Evolutionary conservation across 2,113 vertebrate genomes (phyloP), one percentile per base, ranked within the genome.

Genomic region (Copsychus sechellarum): DNA sequence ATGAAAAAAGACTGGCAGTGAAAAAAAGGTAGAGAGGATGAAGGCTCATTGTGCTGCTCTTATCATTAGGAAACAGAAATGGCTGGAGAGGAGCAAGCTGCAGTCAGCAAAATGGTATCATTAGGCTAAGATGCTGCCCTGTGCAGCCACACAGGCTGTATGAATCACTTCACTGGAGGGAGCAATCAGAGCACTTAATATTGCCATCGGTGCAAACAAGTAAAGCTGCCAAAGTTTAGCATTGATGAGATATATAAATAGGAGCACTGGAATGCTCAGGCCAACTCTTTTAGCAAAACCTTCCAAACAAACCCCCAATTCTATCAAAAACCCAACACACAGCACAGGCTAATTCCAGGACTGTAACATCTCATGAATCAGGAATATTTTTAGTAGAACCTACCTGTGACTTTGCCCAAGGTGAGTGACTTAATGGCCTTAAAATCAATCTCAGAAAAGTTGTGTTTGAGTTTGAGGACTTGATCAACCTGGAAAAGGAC

Each of bases 401-500:
- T 98, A 99, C 99, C 98, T 98, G 98, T 96, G 96, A 99, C 97
- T 98, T 99, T 99, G 94, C 99, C 99, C 96, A 99, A 97, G 77
- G 98, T 99, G 90, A 99, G 97, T 38, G 99, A 99, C 94, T 98
- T 98, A 96, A 98, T 97, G 62, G 98, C 97, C 96, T 98, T 99
- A 96, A 99, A 98, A 89, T 99, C 98, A 20, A 95, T 97, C 80
- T 99, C 99, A 29, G 99, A 99, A 95, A 99, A 98, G 73, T 98
- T 99, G 94, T 99, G 99, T 92, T 98, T 99, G 95, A 98, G 97
- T 97, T 98, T 98, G 88, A 98, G 97, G 93, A 99, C 98, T 94
- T 99, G 98, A 97, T 99, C 99, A 96, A 99, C 97, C 99, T 99
- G 95, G 81, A 97, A 96, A 90, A 97, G 56, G 87, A 93, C 96